A percentile compares a stretch with the other conserved stretches of the same genome.
Evolutionary conservation across 2,113 vertebrate genomes (phyloP).

Genomic region (Phalacrocorax aristotelis): DNA sequence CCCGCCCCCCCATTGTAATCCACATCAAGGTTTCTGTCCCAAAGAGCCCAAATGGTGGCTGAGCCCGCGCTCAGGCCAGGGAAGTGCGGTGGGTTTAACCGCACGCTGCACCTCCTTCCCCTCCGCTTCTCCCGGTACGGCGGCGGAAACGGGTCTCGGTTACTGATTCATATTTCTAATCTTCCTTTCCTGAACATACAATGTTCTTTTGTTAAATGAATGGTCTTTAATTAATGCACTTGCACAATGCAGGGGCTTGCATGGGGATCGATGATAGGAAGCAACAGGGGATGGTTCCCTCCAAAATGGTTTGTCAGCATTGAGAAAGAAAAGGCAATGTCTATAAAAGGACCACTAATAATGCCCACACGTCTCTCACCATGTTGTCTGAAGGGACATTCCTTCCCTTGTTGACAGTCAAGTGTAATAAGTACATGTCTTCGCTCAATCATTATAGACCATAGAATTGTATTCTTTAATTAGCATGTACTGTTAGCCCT

Average conservation of each 20-base stretch:
- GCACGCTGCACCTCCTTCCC: background rate
- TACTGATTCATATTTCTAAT: conserved; percentile 55
- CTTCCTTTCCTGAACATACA: conserved; percentile 46
- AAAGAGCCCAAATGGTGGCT: background rate
- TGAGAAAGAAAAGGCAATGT: conserved; percentile 61
- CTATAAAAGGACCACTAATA: conserved; percentile 64
- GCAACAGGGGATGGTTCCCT: conserved; percentile 67
- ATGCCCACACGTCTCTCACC: conserved; percentile 76
- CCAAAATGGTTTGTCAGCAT: conserved; percentile 65
- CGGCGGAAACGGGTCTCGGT: background rate
- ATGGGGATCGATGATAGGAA: conserved; percentile 64
- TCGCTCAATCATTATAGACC: conserved; percentile 62
- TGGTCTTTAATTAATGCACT: conserved; percentile 63
- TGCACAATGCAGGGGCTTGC: conserved; percentile 49
- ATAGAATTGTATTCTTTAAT: conserved; percentile 68
- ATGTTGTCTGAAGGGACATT: conserved; percentile 66
- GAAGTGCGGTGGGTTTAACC: background rate
- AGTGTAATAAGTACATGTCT: conserved; percentile 70
- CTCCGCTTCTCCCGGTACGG: background rate
- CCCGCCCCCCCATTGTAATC: background rate
- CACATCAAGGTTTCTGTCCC: background rate
- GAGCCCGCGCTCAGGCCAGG: background rate
- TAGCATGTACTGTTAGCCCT: conserved; percentile 62
- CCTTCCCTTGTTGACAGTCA: conserved; percentile 64
- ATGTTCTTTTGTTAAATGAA: conserved; percentile 60